Evolutionary conservation across 2,888 invertebrate species (phyloP).

Genomic region (Cynaeus angustus): DNA sequence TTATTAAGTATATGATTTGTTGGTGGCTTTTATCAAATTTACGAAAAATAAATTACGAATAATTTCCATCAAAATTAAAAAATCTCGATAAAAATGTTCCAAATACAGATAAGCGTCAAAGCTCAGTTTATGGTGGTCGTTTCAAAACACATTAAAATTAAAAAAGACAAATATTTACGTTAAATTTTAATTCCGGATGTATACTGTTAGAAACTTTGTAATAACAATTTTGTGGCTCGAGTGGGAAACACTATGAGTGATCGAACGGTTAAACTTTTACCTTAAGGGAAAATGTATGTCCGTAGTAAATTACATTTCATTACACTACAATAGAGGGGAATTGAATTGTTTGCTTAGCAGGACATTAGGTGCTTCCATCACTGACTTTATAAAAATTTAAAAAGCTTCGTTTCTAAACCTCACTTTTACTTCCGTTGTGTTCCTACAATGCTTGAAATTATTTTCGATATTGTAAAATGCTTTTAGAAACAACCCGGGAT

Average conservation of each 20-base stretch:
- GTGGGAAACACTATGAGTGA: not conserved
- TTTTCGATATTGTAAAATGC: constrained; percentile 5
- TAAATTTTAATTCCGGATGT: constrained; percentile 30
- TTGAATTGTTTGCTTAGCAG: too few species aligned
- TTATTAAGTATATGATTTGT: too few species aligned
- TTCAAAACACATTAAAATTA: constrained; percentile 30
- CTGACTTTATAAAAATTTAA: too few species aligned
- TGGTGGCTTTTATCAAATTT: too few species aligned
- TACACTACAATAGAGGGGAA: too few species aligned
- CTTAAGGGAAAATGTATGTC: not conserved
- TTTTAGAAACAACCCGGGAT: not conserved
- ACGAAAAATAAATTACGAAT: too few species aligned
- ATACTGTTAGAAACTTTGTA: not conserved
- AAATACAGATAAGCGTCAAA: constrained; percentile 36
- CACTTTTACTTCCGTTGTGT: not conserved
- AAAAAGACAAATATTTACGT: constrained; percentile 42
- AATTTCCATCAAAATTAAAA: constrained; percentile 21
- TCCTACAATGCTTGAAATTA: constrained; percentile 8
- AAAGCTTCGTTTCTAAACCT: too few species aligned
- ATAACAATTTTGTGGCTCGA: too few species aligned
- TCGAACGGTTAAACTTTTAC: not conserved
- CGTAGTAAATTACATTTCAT: not conserved
- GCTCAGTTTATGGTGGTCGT: constrained; percentile 27
- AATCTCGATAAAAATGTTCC: constrained; percentile 33
- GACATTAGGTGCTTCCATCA: too few species aligned